A percentile compares a stretch with the other conserved stretches of the same genome.
These are phyloP conservation scores for Cantharis rufa DNA, from an alignment of 2,888 invertebrate genomes.

Conservation along the genomic window DNA sequence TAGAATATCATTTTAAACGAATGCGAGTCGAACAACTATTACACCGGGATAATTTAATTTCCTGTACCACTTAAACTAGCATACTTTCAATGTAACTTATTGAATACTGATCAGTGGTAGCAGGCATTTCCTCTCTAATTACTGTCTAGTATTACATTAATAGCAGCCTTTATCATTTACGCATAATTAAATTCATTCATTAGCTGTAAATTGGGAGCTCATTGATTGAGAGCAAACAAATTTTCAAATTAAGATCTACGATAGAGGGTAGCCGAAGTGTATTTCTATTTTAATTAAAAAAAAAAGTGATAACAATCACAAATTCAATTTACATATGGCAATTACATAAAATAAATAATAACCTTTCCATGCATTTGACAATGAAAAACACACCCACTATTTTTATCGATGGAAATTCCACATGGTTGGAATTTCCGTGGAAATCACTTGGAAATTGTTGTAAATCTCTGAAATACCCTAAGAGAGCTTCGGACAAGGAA, in stretches of 20 bases:
- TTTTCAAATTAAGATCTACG: not conserved
- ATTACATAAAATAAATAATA: too few relatives aligned
- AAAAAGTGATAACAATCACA: too few relatives aligned
- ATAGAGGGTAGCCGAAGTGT: not conserved
- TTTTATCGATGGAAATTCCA: too few relatives aligned
- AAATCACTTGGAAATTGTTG: too few relatives aligned
- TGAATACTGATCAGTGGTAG: not conserved
- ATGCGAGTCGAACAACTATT: not conserved
- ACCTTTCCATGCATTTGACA: too few relatives aligned
- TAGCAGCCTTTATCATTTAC: not conserved
- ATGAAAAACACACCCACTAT: too few relatives aligned
- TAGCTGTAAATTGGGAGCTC: not conserved
- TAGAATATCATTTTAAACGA: not conserved
- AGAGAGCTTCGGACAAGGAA: too few relatives aligned
- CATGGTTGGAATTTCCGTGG: too few relatives aligned
- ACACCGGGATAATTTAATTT: not conserved
- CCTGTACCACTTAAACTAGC: not conserved
- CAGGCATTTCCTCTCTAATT: not conserved
- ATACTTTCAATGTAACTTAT: not conserved
- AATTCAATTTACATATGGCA: too few relatives aligned
- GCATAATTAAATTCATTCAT: not conserved
- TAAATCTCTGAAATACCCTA: too few relatives aligned
- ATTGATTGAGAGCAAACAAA: not conserved
- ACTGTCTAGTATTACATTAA: not conserved
- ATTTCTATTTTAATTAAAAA: not conserved